Evolutionary conservation across 1,140 invertebrate genomes (phyloP), one percentile per base, ranked within the genome.

Genomic region (Coboldia fuscipes): DNA sequence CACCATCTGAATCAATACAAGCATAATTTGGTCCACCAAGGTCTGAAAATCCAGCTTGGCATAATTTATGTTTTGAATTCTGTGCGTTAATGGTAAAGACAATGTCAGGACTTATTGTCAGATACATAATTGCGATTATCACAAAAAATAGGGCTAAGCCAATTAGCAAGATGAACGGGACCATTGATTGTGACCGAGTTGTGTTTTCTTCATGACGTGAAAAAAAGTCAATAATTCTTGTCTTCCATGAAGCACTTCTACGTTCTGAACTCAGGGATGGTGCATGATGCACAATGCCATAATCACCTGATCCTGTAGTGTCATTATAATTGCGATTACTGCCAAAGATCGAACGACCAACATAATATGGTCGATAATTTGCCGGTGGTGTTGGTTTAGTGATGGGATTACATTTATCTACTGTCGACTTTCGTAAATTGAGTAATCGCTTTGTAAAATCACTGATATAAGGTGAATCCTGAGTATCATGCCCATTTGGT

Each of bases 131-230:
- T 34, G 66, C 66, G 46, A 75, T 53, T 39, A 62, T 48, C 45
- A 66, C 57, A 55, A 76, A 75, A 60, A 75, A 75, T 43, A 70
- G 50, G 35, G 63, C 61, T 13, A 69, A 59, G 22, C 66, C 54
- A 8, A 56, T 62, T 37, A 74, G 59, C 14, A 75, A 59, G 24
- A 64, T 57, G 44, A 71, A 63, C 2, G 72, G 72, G 12, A 75
- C 62, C 29, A 73, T 50, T 43, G 74, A 73, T 42, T 69, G 66
- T 65, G 30, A 34, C 14, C 37, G 27, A 39, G 44, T 51, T n/a
- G 35, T 38, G 23, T 50, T 53, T 12, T 27, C 39, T 22, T 2
- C 37, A 19, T 14, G 32, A 26, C 23, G 18, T 38, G 12, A 41
- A 28, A 33, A 34, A 30, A 20, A 33, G 18, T 24, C 26, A 23